Conservation (phyloP, 1,140 invertebrate genomes). For the Papilio xuthus region DNA sequence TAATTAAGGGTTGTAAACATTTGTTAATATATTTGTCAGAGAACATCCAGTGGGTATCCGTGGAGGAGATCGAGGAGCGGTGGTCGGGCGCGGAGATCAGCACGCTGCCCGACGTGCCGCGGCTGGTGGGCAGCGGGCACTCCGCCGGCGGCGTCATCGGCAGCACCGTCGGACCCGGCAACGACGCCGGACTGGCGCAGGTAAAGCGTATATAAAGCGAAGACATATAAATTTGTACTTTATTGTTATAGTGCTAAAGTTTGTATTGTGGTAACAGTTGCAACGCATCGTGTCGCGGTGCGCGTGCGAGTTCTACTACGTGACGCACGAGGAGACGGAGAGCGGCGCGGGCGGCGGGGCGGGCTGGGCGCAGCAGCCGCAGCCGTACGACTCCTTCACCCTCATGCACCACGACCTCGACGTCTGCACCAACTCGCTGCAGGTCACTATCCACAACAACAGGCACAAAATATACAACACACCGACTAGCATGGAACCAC, state of each 20-base stretch:
- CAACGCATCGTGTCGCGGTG: slow-evolving; percentile 98
- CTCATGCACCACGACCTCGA: slow-evolving; percentile 99
- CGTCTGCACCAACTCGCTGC: slow-evolving; percentile 97
- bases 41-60: slow-evolving; percentile 97
- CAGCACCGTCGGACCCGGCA: slow-evolving; percentile 91
- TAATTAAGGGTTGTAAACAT: background rate
- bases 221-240: background rate
- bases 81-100: slow-evolving; percentile 87
- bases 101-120: slow-evolving; percentile 91
- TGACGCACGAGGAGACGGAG: slow-evolving; percentile 94
- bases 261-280: slow-evolving; percentile 82
- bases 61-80: slow-evolving; percentile 94
- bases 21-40: slow-evolving; percentile 78
- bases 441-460: slow-evolving; percentile 75
- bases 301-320: slow-evolving; percentile 99
- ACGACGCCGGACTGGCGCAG: slow-evolving; percentile 67
- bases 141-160: slow-evolving; percentile 98
- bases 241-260: background rate
- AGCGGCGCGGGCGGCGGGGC: slow-evolving; percentile 60
- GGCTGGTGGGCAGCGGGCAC: slow-evolving; percentile 96
- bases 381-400: slow-evolving; percentile 98
- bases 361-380: slow-evolving; percentile 88
- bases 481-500: background rate
- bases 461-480: background rate
- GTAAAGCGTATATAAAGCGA: slow-evolving; percentile 37